Conservation (phyloP, 2,113 vertebrate species). For the Pitta sordida region DNA sequence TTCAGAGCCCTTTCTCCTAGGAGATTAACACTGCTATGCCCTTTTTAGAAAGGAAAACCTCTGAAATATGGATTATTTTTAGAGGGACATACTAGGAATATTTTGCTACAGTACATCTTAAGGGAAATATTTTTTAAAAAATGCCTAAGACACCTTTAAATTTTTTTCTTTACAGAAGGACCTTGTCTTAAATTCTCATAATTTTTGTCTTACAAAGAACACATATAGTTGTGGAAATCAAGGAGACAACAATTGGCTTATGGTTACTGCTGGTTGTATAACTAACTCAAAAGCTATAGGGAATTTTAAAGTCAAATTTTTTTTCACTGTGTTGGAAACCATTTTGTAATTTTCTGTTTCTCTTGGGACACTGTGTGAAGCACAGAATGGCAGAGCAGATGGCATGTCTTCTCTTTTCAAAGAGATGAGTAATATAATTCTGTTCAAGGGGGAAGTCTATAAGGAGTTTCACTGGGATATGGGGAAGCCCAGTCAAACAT, state of each 20-base stretch:
- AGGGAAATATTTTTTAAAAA: background rate
- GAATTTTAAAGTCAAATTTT: conserved; percentile 2
- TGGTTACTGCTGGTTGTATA: background rate
- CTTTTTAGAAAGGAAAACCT: conserved; percentile 15
- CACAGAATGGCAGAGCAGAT: conserved; percentile 18
- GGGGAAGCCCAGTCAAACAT: background rate
- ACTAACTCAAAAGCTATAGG: background rate
- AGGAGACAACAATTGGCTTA: background rate
- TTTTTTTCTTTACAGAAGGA: background rate
- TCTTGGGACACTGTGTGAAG: background rate
- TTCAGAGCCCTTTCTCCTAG: conserved; percentile 18
- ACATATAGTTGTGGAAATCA: background rate
- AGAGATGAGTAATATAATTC: background rate
- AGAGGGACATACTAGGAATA: background rate
- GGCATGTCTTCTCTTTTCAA: background rate
- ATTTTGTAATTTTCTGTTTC: background rate
- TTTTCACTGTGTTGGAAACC: background rate
- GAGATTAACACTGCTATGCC: background rate
- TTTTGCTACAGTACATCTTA: background rate
- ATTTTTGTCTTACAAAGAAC: background rate
- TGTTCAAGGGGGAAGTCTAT: background rate
- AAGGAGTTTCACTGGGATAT: background rate
- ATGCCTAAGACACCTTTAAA: background rate
- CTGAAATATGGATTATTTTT: conserved; percentile 8
- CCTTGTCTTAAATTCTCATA: background rate